phyloP scores from a whole-genome alignment of 2,888 invertebrate genomes.

The Hydrotaea cyrtoneurina region DNA sequence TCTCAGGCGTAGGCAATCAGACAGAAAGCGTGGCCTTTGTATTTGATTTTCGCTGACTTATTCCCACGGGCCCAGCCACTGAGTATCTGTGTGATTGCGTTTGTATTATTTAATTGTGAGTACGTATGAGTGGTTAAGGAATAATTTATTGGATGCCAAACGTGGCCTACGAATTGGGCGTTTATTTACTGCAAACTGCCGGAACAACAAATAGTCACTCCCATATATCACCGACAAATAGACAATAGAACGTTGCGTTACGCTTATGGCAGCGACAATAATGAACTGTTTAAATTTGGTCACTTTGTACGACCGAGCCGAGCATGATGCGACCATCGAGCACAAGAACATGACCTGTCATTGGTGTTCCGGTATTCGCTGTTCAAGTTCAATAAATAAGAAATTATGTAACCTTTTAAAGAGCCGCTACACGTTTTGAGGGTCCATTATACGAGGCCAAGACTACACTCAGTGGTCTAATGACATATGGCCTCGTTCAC shows the following conservation, averaged over 20 bases:
- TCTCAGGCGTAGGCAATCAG: not conserved
- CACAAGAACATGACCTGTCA: not conserved
- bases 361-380: not conserved
- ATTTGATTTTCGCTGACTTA: conserved; percentile 14
- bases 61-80: not conserved
- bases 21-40: not conserved
- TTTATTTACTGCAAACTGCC: conserved; percentile 1
- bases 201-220: not conserved
- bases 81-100: conserved; percentile 15
- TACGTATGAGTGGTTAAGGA: conserved; percentile 16
- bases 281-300: not conserved
- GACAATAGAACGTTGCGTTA: not conserved
- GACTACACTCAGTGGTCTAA: not conserved
- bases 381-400: not conserved
- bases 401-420: not conserved
- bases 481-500: not conserved
- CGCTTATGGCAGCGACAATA: not conserved
- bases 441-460: not conserved
- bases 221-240: not conserved
- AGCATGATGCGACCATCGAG: too few species aligned
- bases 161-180: conserved; percentile 36
- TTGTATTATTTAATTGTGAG: conserved; percentile 38
- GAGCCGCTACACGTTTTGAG: not conserved
- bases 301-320: not conserved
- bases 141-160: conserved; percentile 47